Evolutionary conservation across 2,797 vertebrate genomes (phyloP), one percentile per base, ranked within the genome.

Genomic region (Sphenopsis melanotis): DNA sequence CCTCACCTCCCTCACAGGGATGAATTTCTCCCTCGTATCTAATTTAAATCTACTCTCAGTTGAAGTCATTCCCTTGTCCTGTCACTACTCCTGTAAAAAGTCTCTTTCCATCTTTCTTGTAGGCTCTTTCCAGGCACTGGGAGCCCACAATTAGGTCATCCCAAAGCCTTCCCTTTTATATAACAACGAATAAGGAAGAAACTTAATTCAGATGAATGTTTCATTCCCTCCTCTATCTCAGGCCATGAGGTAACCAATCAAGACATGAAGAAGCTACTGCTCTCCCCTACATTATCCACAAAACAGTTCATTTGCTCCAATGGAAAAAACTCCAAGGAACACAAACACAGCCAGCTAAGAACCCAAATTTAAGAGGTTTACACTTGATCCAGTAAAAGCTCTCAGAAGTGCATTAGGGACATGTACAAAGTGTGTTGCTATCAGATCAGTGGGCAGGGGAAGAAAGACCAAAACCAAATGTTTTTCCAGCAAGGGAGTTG

Each of bases 321-420:
- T 0, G 15, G 11, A 6, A 34, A 39, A 29, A 49, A 3, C 11
- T n/a, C 10, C 5, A 3, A 39, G 24, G n/a, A 64, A 39, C 41
- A 47, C 9, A 42, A 30, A 29, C 5, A 32, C 6, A 70, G 34
- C 34, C 47, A 39, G 19, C n/a, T 42, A 57, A 85, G 30, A 74
- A 36, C 12, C 17, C 14, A 1, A 60, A 6, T 13, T 75, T 10
- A 82, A 52, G 22, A 22, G 32, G 15, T 39, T 87, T 11, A 34
- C 22, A 47, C 18, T 64, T 49, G 47, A 64, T 29, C 15, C 14
- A 75, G 29, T 41, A 63, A 49, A 63, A 10, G 24, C 20, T 75
- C 57, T 68, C 17, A 3, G 14, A 37, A 74, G 39, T 0, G 0
- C 37, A 41, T 23, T 4, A 78, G n/a, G 21, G 71, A 53, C 24